Percentiles rank a stretch among this genome's conserved stretches.
These are phyloP conservation scores for Akabosia matsudoensis DNA, from an alignment of 1,140 invertebrate species.

Conservation along the genomic window DNA sequence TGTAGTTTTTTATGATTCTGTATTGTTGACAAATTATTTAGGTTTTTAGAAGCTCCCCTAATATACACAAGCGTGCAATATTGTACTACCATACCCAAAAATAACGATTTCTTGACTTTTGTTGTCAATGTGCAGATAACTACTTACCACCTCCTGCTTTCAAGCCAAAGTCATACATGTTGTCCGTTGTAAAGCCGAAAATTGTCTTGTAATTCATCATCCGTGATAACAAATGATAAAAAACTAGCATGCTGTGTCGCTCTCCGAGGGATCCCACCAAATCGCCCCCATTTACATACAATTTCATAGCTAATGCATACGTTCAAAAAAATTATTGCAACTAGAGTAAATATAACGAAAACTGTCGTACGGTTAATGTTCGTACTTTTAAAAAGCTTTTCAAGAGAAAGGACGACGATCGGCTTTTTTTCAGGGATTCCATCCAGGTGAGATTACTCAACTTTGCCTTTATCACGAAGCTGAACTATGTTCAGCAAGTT, in stretches of 20 bases:
- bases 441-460: background rate
- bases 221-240: background rate
- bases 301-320: no score
- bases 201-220: background rate
- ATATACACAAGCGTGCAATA: background rate
- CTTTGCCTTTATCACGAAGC: background rate
- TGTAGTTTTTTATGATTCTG: no score
- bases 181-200: background rate
- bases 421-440: slow-evolving; percentile 9
- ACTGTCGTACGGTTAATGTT: no score
- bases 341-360: no score
- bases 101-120: background rate
- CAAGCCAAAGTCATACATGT: background rate
- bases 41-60: background rate
- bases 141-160: background rate
- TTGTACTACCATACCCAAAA: background rate
- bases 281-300: background rate
- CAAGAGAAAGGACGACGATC: background rate
- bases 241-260: background rate
- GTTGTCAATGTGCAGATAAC: background rate
- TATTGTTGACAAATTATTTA: background rate
- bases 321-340: no score
- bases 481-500: no score
- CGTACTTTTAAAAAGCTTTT: no score
- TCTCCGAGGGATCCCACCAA: background rate